Base-by-base conservation (phyloP, 1,140 invertebrate species). In the Tyrophagus putrescentiae region DNA sequence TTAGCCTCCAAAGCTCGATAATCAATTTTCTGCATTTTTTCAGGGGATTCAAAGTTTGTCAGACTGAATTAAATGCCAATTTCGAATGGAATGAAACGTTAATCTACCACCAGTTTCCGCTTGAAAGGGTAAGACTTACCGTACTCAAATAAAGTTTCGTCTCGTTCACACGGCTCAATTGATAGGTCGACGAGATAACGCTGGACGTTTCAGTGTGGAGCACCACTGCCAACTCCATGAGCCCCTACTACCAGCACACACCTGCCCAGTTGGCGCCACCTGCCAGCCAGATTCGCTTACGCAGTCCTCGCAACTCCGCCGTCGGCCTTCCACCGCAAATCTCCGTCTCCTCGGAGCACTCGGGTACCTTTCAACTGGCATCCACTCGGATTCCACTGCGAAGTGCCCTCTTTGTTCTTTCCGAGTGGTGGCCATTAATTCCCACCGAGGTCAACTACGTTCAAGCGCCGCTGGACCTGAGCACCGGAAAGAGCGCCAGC, bases 31-130 rank as follows among this genome's bases (percentile, higher is more conserved):
- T 28, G 31, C 29, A 21, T 58, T 34, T 57, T 21, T 25, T 16
- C 45, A 63, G 62, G 31, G 62, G 62, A 16, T 64, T 64, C 31
- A 60, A 60, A 27, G 21, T 42, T 25, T 62, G 61, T 56, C 63
- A 62, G 56, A 64, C 63, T 25, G 60, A 64, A 32, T 48, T 53
- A 13, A 64, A 53, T 36, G 28, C 9, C 16, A 25, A 13, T 27
- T 28, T 64, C 4, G 60, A 64, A 32, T 64, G 63, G 63, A 64
- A 64, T 27, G 63, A 64, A 45, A 63, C 61, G 21, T 16, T 64
- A n/a, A 64, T 63, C n/a, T 64, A 64, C 44, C 61, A 64, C 45
- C 39, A 59, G 36, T 64, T 64, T 63, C 63, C 63, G 13, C 41
- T 62, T 16, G 61, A 64, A 41, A 59, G 52, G 60, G 63, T 64